Conservation (phyloP, 2,797 vertebrate genomes). For the Hippoglossus hippoglossus region DNA sequence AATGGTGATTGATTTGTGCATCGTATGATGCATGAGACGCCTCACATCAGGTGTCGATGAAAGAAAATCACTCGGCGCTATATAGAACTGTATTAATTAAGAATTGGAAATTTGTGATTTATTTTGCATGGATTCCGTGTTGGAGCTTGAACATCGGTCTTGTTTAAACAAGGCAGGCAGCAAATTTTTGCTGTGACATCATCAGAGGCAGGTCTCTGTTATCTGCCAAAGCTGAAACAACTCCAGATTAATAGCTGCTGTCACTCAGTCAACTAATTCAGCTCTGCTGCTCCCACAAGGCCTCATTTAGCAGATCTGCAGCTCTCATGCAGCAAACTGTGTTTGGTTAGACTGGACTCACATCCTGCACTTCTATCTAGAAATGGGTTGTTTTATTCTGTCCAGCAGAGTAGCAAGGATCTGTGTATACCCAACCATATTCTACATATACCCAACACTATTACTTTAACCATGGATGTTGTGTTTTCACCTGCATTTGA, state of each 20-base stretch:
- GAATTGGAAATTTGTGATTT: constrained; percentile 40
- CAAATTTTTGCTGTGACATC: constrained; percentile 39
- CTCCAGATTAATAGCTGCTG: constrained; percentile 69
- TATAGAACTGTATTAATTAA: constrained; percentile 32
- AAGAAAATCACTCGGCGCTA: constrained; percentile 29
- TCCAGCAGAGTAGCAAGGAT: too few species aligned
- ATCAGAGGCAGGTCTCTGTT: constrained; percentile 60
- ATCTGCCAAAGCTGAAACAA: constrained; percentile 62
- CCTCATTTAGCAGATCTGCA: constrained; percentile 50
- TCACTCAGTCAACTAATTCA: constrained; percentile 62
- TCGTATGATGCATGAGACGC: constrained; percentile 24
- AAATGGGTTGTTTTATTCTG: not conserved
- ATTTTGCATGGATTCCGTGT: constrained; percentile 20
- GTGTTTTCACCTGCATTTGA: too few species aligned
- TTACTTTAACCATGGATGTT: too few species aligned
- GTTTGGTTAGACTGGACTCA: constrained; percentile 10
- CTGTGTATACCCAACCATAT: too few species aligned
- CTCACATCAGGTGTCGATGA: constrained; percentile 36
- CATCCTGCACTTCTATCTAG: constrained; percentile 9
- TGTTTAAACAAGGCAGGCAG: constrained; percentile 17
- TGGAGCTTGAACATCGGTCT: constrained; percentile 23
- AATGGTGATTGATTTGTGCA: constrained; percentile 52
- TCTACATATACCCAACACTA: too few species aligned
- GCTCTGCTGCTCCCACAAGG: constrained; percentile 59
- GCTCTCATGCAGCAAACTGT: constrained; percentile 8